A percentile compares a stretch with the other conserved stretches of the same genome.
phyloP scores from a whole-genome alignment of 2,888 invertebrate species.

The Caenorhabditis sp. region DNA sequence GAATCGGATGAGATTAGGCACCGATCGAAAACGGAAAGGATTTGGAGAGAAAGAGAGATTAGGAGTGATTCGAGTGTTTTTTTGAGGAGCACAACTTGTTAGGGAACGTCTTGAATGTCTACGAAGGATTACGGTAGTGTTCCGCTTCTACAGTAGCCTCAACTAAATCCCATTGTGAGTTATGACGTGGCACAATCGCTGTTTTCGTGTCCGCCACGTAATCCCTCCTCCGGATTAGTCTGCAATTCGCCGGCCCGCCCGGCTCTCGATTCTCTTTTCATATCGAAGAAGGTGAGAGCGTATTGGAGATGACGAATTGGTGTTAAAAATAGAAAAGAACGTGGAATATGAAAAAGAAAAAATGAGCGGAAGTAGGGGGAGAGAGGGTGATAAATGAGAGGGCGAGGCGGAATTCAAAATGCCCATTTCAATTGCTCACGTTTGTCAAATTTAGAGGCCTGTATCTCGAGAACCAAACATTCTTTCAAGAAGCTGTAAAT shows the following conservation, averaged over 20 bases:
- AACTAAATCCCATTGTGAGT: background rate
- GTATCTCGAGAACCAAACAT: no score
- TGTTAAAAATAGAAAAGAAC: conserved; percentile 5
- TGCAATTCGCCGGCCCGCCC: background rate
- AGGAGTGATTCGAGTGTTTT: no score
- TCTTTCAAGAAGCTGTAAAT: no score
- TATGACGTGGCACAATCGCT: conserved; percentile 2
- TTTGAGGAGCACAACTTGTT: no score
- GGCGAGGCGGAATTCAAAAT: no score
- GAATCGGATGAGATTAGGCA: background rate
- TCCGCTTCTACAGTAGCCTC: background rate
- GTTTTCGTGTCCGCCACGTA: background rate
- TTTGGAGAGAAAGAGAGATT: no score
- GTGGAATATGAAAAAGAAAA: background rate
- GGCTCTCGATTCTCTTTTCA: background rate
- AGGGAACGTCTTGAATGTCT: no score
- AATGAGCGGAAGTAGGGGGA: background rate
- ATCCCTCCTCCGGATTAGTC: background rate
- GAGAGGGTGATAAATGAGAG: background rate
- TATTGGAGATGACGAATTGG: background rate
- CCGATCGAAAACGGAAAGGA: no score
- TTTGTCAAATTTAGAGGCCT: no score
- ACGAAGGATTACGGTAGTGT: no score
- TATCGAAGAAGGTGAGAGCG: background rate
- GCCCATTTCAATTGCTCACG: no score